phyloP scores from a whole-genome alignment of 2,888 invertebrate species.

The Netelia fuscicornis region DNA sequence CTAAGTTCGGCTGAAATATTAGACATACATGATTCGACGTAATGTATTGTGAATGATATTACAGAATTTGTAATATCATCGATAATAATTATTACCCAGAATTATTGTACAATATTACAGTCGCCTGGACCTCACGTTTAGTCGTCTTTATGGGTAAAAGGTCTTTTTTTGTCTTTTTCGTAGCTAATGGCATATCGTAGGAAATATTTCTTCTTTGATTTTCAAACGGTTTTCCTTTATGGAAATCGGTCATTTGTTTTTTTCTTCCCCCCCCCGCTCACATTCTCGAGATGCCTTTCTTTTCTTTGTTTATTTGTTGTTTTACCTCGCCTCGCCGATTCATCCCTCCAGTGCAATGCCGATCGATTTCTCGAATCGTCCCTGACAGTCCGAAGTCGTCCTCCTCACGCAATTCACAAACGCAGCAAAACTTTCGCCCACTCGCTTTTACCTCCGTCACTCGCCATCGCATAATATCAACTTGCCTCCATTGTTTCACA shows the following conservation, averaged over 20 bases:
- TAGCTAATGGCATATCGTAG: slow-evolving; percentile 59
- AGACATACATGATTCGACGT: neutral
- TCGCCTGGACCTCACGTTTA: slow-evolving; percentile 54
- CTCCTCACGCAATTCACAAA: slow-evolving; percentile 63
- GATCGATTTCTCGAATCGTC: slow-evolving; percentile 37
- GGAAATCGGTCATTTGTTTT: slow-evolving; percentile 39
- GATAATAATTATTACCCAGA: slow-evolving; percentile 23
- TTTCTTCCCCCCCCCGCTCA: neutral
- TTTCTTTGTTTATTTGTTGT: slow-evolving; percentile 34
- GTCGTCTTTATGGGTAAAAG: slow-evolving; percentile 62
- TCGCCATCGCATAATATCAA: slow-evolving; percentile 38
- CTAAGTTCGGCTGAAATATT: slow-evolving; percentile 19
- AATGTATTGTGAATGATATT: neutral
- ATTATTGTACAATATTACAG: slow-evolving; percentile 41
- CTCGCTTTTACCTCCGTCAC: slow-evolving; percentile 19
- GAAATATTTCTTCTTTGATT: slow-evolving; percentile 18
- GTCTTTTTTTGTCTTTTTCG: slow-evolving; percentile 54
- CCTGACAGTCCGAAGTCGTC: slow-evolving; percentile 30
- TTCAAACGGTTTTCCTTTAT: slow-evolving; percentile 10
- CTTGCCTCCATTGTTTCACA: slow-evolving; percentile 61
- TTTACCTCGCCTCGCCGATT: slow-evolving; percentile 40
- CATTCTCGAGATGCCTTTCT: slow-evolving; percentile 49
- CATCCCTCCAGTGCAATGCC: slow-evolving; percentile 11
- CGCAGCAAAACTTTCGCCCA: slow-evolving; percentile 30
- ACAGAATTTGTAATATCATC: neutral